A percentile compares a stretch with the other conserved stretches of the same genome.
phyloP scores from a whole-genome alignment of 2,113 vertebrate genomes.

The Cryptomyrus ogoouensis region DNA sequence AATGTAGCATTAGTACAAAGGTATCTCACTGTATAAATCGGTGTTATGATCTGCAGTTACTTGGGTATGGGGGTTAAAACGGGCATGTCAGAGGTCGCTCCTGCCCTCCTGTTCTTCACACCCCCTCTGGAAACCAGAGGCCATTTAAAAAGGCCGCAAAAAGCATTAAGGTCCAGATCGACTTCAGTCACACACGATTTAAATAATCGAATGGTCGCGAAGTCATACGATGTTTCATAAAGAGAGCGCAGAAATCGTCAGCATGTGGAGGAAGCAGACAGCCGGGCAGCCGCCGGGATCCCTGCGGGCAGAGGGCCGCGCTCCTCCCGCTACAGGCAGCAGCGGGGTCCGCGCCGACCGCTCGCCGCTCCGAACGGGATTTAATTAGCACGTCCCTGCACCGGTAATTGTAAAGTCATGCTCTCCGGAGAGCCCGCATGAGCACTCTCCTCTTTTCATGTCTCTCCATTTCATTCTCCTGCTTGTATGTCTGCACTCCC shows the following conservation, averaged over 20 bases:
- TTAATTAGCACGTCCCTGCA: neutral
- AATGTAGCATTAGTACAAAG: neutral
- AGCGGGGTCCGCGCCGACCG: neutral
- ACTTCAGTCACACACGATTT: neutral
- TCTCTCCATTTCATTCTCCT: neutral
- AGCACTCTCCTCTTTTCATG: neutral
- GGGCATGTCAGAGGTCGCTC: neutral
- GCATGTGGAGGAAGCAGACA: neutral
- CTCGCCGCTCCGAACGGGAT: neutral
- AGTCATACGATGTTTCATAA: neutral
- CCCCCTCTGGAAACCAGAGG: neutral
- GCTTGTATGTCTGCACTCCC: neutral
- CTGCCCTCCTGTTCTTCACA: neutral
- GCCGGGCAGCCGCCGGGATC: neutral
- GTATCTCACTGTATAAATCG: neutral
- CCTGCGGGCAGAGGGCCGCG: neutral
- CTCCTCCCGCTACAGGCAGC: neutral
- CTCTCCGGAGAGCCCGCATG: neutral
- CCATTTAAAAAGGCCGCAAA: neutral
- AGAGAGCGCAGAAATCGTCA: neutral
- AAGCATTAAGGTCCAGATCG: neutral
- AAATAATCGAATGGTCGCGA: neutral
- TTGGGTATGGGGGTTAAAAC: neutral
- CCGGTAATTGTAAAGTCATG: constrained; percentile 1
- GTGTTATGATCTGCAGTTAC: neutral